Percentiles rank a stretch among this genome's conserved stretches.
phyloP scores from a whole-genome alignment of 2,113 vertebrate species.

The Forbesichthys papilliferus region DNA sequence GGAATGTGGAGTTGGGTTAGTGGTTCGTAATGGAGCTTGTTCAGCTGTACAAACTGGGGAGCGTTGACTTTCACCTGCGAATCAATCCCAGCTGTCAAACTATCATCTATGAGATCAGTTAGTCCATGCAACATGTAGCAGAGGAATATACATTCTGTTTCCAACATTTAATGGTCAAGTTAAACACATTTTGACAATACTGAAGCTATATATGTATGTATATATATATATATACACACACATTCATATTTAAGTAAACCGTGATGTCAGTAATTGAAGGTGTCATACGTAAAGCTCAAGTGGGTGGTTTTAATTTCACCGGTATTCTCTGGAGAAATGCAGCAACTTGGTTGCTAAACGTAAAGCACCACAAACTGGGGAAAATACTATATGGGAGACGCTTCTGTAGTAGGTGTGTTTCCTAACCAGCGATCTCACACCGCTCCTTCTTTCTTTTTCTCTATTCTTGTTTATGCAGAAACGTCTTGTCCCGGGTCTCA shows the following conservation, averaged over 20 bases:
- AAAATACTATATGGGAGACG: not conserved
- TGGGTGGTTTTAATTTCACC: not conserved
- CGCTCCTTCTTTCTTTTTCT: conserved; percentile 18
- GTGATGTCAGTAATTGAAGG: no score
- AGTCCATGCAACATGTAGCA: not conserved
- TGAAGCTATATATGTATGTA: not conserved
- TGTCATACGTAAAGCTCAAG: no score
- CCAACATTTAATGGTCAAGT: not conserved
- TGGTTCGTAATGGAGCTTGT: conserved; percentile 43
- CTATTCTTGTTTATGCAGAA: conserved; percentile 49
- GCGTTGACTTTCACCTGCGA: conserved; percentile 55
- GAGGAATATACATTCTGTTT: conserved; percentile 1
- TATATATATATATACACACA: no score
- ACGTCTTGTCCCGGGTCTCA: conserved; percentile 26
- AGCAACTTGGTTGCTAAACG: not conserved
- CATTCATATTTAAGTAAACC: no score
- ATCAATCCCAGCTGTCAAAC: conserved; percentile 52
- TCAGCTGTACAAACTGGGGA: conserved; percentile 58
- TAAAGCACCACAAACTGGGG: not conserved
- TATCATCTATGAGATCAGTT: conserved; percentile 7
- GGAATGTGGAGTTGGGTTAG: conserved; percentile 23
- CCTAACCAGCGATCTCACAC: conserved; percentile 2
- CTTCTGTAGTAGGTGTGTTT: not conserved
- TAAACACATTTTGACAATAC: not conserved
- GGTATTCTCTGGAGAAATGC: not conserved